A percentile compares a stretch with the other conserved stretches of the same genome.
phyloP scores from a whole-genome alignment of 2,888 invertebrate genomes.

The Drosophila bunnanda region DNA sequence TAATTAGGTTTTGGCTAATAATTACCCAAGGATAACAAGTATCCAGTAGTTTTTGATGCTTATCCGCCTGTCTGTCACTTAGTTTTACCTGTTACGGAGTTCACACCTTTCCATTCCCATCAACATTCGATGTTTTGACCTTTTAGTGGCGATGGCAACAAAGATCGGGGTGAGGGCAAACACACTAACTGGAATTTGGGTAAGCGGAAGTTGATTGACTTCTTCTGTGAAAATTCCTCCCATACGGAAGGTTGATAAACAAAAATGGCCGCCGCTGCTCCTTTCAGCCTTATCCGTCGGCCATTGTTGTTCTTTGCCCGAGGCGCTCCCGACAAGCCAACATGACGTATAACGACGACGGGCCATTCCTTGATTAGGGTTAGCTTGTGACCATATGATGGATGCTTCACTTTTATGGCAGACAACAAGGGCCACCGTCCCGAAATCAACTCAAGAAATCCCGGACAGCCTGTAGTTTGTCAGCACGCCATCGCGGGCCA shows the following conservation, averaged over 20 bases:
- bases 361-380: slow-evolving; percentile 48
- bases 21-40: not conserved
- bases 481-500: slow-evolving; percentile 5
- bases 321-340: slow-evolving; percentile 26
- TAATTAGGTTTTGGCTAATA: not conserved
- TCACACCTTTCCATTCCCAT: not conserved
- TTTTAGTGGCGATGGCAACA: slow-evolving; percentile 32
- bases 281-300: slow-evolving; percentile 35
- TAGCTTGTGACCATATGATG: slow-evolving; percentile 39
- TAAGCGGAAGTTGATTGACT: slow-evolving; percentile 76
- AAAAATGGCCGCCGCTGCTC: slow-evolving; percentile 51
- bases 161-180: not conserved
- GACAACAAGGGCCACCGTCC: not conserved
- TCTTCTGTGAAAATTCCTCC: slow-evolving; percentile 56
- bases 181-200: slow-evolving; percentile 27
- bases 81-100: not conserved
- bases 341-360: slow-evolving; percentile 25
- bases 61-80: not conserved
- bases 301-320: slow-evolving; percentile 24
- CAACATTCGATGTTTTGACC: slow-evolving; percentile 11
- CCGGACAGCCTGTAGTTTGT: slow-evolving; percentile 11
- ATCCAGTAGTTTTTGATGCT: not conserved
- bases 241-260: slow-evolving; percentile 76
- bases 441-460: slow-evolving; percentile 27
- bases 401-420: slow-evolving; percentile 51